These are phyloP conservation scores for Xenentodon cancila DNA, from an alignment of 2,797 vertebrate genomes.

Conservation along the genomic window DNA sequence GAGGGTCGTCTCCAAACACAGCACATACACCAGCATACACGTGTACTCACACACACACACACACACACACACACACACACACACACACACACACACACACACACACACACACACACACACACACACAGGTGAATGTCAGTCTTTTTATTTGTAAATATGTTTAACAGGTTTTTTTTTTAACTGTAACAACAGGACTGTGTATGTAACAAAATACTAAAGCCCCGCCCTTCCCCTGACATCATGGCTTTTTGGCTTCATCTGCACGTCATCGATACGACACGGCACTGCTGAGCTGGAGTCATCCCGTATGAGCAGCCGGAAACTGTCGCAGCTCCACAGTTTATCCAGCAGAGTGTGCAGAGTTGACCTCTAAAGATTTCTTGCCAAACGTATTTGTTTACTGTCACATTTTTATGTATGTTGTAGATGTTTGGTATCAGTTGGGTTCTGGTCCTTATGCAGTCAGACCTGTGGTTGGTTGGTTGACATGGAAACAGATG, in stretches of 20 bases:
- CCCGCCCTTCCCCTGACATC: too few species aligned
- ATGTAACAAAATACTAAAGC: constrained; percentile 37
- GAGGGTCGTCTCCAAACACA: too few species aligned
- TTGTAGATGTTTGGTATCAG: not conserved
- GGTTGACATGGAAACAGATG: constrained; percentile 31
- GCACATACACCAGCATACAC: constrained; percentile 22
- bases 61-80: constrained; percentile 12
- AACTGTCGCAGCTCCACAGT: too few species aligned
- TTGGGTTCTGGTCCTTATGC: constrained; percentile 2
- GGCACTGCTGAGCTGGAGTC: too few species aligned
- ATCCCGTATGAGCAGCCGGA: too few species aligned
- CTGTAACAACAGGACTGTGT: constrained; percentile 32
- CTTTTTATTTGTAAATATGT: constrained; percentile 64
- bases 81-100: constrained; percentile 20
- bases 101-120: constrained; percentile 14
- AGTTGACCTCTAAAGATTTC: too few species aligned
- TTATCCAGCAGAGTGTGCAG: too few species aligned
- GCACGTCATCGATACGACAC: too few species aligned
- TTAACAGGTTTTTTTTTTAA: constrained; percentile 72
- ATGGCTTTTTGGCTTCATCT: too few species aligned
- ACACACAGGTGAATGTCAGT: constrained; percentile 35
- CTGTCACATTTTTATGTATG: not conserved
- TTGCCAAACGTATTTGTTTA: constrained; percentile 39
- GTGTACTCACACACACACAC: not conserved
- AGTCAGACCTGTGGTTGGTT: constrained; percentile 2